Evolutionary conservation across 2,113 vertebrate species (phyloP).

Genomic region (Chitala chitala): DNA sequence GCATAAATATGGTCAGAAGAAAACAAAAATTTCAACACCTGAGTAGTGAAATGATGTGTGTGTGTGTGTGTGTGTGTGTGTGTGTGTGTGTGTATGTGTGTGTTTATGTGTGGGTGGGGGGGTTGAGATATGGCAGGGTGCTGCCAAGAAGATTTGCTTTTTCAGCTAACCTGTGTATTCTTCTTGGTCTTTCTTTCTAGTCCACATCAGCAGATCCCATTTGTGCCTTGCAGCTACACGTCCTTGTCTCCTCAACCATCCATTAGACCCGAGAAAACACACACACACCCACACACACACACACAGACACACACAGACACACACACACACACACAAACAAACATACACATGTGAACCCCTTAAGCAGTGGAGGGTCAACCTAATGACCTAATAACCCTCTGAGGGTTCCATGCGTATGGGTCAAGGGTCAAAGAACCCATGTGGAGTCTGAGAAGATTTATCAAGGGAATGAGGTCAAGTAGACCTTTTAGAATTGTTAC

Average conservation of each 20-base stretch:
- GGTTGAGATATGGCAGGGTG: conserved; percentile 24
- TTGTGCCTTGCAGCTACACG: conserved; percentile 21
- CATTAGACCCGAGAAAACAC: conserved; percentile 33
- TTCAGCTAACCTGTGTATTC: conserved; percentile 31
- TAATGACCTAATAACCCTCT: conserved; percentile 62
- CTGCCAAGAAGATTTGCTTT: conserved; percentile 26
- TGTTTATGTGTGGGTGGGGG: too few species aligned
- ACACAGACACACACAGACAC: conserved; percentile 28
- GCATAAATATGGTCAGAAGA: conserved; percentile 44
- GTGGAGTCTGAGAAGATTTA: conserved; percentile 67
- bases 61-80: too few species aligned
- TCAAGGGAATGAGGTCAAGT: conserved; percentile 66
- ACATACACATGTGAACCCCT: conserved; percentile 20
- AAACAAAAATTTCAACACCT: conserved; percentile 1
- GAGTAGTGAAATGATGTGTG: conserved; percentile 5
- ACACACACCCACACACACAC: background rate
- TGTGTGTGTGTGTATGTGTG: too few species aligned
- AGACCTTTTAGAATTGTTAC: conserved; percentile 72
- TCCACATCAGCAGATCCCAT: conserved; percentile 17
- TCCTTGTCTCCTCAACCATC: conserved; percentile 1
- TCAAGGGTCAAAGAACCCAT: conserved; percentile 67
- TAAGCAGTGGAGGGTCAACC: conserved; percentile 49
- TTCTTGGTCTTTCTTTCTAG: conserved; percentile 27
- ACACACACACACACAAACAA: background rate
- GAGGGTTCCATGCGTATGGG: conserved; percentile 43